Evolutionary conservation across 2,888 invertebrate genomes (phyloP).

Genomic region (Mactromeris polynyma): DNA sequence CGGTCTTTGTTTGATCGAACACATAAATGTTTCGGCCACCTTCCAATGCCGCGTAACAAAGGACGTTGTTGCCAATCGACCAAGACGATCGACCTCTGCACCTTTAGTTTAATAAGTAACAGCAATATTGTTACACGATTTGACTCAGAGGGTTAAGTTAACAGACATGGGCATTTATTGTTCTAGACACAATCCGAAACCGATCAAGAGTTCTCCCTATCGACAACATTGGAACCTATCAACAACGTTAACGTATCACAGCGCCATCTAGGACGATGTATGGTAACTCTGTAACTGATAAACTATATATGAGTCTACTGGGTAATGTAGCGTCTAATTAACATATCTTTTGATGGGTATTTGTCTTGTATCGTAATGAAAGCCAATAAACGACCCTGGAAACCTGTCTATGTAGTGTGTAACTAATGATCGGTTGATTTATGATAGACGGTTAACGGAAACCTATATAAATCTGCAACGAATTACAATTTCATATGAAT

Average conservation of each 20-base stretch:
- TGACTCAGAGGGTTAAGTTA: background rate
- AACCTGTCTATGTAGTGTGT: background rate
- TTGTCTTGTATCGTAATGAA: background rate
- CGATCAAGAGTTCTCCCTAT: background rate
- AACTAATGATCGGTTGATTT: background rate
- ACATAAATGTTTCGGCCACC: no score
- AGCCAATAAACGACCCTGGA: background rate
- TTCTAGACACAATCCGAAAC: background rate
- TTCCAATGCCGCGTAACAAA: no score
- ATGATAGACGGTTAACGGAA: background rate
- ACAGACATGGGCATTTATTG: background rate
- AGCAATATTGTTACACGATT: background rate
- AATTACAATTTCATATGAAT: slow-evolving; percentile 13
- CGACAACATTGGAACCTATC: background rate
- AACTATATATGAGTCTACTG: background rate
- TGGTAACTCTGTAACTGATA: background rate
- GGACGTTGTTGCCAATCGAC: no score
- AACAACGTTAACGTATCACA: background rate
- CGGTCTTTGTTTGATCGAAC: no score
- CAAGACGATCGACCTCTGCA: no score
- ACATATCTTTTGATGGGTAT: background rate
- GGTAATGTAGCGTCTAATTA: slow-evolving; percentile 1
- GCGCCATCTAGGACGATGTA: background rate
- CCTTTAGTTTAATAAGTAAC: no score
- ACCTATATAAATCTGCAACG: slow-evolving; percentile 4